These are phyloP conservation scores for Cichladusa arquata DNA, from an alignment of 2,113 vertebrate genomes.

Conservation along the genomic window DNA sequence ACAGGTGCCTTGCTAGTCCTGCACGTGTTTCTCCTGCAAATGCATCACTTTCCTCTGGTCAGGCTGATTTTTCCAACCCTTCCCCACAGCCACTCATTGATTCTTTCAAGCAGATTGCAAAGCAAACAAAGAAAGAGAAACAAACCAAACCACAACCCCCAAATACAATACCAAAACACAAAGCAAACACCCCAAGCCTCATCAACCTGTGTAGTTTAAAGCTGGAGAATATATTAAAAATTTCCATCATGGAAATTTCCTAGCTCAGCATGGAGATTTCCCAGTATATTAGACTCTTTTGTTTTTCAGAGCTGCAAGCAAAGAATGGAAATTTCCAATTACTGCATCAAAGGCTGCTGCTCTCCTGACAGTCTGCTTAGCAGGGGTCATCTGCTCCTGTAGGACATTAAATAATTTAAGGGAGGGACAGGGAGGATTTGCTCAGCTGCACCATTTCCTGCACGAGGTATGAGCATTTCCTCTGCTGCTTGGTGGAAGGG, in stretches of 20 bases:
- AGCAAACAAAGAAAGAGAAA: slow-evolving; percentile 40
- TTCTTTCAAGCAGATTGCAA: slow-evolving; percentile 59
- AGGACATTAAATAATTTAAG: slow-evolving; percentile 77
- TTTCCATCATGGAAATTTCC: slow-evolving; percentile 82
- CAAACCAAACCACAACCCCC: neutral
- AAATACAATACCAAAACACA: neutral
- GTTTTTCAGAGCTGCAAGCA: slow-evolving; percentile 76
- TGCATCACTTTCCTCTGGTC: slow-evolving; percentile 16
- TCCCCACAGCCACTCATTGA: slow-evolving; percentile 56
- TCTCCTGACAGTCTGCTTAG: slow-evolving; percentile 76
- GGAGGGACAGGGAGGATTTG: slow-evolving; percentile 58
- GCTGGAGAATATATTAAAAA: slow-evolving; percentile 73
- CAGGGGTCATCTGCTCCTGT: slow-evolving; percentile 76
- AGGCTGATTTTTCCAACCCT: slow-evolving; percentile 31
- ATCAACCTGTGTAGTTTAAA: slow-evolving; percentile 70
- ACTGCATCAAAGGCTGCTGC: slow-evolving; percentile 78
- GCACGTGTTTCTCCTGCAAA: slow-evolving; percentile 53
- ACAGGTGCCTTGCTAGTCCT: slow-evolving; percentile 24
- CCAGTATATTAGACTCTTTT: slow-evolving; percentile 72
- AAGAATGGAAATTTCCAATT: slow-evolving; percentile 85
- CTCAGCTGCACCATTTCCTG: slow-evolving; percentile 18
- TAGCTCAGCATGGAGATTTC: slow-evolving; percentile 75
- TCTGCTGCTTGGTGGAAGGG: neutral
- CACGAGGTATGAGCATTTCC: slow-evolving; percentile 14
- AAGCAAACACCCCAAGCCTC: slow-evolving; percentile 35